Base-by-base conservation (phyloP, 2,113 vertebrate genomes). In the Aspiorhynchus laticeps region DNA sequence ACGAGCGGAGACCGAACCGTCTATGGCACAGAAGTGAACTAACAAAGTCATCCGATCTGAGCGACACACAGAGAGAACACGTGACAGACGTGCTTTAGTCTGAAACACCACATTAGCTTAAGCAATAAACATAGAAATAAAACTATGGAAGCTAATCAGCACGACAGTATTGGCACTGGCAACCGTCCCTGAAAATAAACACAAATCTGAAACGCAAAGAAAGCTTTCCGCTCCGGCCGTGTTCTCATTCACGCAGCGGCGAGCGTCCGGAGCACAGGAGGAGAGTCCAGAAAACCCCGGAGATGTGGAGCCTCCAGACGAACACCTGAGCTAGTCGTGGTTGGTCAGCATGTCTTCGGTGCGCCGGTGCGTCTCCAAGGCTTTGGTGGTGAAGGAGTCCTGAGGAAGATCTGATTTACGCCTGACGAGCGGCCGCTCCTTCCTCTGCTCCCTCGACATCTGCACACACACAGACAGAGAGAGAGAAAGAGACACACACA, bases 361-460 rank as follows among this genome's bases (percentile, higher is more conserved):
- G 94, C 97, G 95, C 95, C 97, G 96, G 93, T 97, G 98, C 92
- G 97, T 95, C 94, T 98, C 98, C 98, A 98, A 98, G 98, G 97
- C 97, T 96, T 96, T 98, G 95, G 96, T 96, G 97, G 98, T 97
- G 96, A 97, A 98, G 93, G 96, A 97, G 96, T 99, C 98, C 97
- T 98, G 98, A 96, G 97, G 97, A 96, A 97, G 95, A 95, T 99
- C 98, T 75, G 98, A 97, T 94, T 98, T 98, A 93, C 97, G 97
- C 91, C 97, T 96, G 91, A 96, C 94, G 89, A 97, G 95, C 61
- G 96, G 93, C 92, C 97, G 96, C 91, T 98, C 97, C 94, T 97
- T 98, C 94, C 96, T 96, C 94, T 94, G 96, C 77, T 98, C 97
- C 90, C 95, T 97, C 92, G 95, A 96, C 90, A 96, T 94, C 98